Percentiles rank a stretch among this genome's conserved stretches.
These are phyloP conservation scores for Salticus scenicus DNA, from an alignment of 2,888 invertebrate genomes.

Conservation along the genomic window DNA sequence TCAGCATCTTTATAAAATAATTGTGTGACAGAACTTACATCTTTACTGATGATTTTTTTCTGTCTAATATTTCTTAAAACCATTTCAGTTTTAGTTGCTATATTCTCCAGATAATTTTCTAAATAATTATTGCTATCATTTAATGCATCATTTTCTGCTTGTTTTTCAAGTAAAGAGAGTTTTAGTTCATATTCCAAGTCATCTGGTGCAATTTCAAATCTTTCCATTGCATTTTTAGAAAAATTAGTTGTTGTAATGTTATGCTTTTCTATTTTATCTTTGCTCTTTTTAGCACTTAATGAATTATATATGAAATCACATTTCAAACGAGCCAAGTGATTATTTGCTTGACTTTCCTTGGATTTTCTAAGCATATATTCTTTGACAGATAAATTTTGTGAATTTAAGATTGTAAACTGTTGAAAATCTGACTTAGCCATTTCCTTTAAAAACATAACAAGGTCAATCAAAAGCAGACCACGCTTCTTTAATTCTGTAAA, in stretches of 20 bases:
- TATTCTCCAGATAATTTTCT: slow-evolving; percentile 5
- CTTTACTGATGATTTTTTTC: neutral
- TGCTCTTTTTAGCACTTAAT: neutral
- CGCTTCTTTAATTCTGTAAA: neutral
- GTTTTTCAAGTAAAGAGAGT: neutral
- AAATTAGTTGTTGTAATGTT: neutral
- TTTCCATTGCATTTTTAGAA: neutral
- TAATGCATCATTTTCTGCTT: slow-evolving; percentile 26
- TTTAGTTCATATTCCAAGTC: neutral
- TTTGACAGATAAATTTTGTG: neutral
- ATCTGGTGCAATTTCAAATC: neutral
- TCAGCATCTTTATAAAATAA: slow-evolving; percentile 20
- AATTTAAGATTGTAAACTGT: neutral
- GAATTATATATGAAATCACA: neutral
- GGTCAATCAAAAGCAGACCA: neutral
- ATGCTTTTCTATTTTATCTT: neutral
- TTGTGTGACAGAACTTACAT: neutral
- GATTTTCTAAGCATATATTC: neutral
- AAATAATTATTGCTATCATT: slow-evolving; percentile 10
- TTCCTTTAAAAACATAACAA: neutral
- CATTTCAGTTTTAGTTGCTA: neutral
- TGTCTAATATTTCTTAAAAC: neutral
- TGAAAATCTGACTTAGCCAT: neutral
- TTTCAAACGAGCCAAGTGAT: neutral
- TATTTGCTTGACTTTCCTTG: neutral